phyloP scores from a whole-genome alignment of 53 echinoderm and acorn worm genomes.

The Holothuria scabra region DNA sequence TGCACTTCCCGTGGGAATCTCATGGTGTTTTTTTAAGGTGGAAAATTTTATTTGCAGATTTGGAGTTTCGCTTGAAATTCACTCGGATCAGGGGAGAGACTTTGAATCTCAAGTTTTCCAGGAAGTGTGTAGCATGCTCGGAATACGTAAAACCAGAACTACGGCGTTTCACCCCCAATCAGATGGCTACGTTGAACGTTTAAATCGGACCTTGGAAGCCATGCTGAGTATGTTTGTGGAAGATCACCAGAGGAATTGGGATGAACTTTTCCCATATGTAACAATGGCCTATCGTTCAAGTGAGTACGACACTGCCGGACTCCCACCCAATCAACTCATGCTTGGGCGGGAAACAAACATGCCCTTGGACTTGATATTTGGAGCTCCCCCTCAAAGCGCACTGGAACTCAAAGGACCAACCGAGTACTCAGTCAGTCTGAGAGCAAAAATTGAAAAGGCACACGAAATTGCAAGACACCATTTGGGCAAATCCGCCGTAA shows the following conservation, averaged over 20 bases:
- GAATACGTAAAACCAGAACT: neutral
- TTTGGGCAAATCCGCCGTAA: conserved; percentile 1
- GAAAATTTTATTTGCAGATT: conserved; percentile 15
- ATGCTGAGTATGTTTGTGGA: conserved; percentile 8
- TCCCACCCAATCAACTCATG: conserved; percentile 69
- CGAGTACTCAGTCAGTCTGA: conserved; percentile 25
- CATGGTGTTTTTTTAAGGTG: no score
- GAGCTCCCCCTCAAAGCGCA: neutral
- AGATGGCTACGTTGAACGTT: conserved; percentile 1
- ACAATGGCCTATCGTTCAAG: conserved; percentile 62
- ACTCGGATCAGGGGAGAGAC: conserved; percentile 54
- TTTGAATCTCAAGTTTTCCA: conserved; percentile 54
- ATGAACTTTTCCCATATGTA: conserved; percentile 55
- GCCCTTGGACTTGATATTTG: conserved; percentile 56
- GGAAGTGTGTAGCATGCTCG: conserved; percentile 19
- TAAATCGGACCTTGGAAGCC: neutral
- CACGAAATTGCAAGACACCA: conserved; percentile 29
- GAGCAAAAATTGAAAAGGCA: conserved; percentile 20
- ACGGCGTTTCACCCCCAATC: neutral
- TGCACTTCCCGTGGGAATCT: no score
- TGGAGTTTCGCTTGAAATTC: conserved; percentile 35
- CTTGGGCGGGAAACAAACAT: conserved; percentile 53
- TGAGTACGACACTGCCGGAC: conserved; percentile 62
- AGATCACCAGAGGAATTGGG: conserved; percentile 56
- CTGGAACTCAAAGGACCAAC: neutral